Percentiles rank a stretch among this genome's conserved stretches.
Conservation (phyloP, 2,888 invertebrate genomes). For the Labia minor region DNA sequence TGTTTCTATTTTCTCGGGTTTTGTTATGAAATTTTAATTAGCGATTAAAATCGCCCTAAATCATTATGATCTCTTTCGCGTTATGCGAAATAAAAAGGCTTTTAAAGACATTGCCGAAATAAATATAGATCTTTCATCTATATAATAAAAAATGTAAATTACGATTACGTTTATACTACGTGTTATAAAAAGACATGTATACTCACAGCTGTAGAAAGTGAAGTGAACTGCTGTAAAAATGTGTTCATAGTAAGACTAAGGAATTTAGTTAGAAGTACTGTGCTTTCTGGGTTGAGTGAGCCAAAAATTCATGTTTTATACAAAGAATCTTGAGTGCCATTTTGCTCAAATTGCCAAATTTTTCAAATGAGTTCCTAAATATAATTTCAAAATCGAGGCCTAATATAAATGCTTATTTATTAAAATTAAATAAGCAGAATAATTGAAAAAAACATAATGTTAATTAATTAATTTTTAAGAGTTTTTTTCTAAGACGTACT, state of each 20-base stretch:
- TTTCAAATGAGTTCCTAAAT: not conserved
- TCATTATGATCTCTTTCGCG: not conserved
- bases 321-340: constrained; percentile 3
- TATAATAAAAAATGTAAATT: not conserved
- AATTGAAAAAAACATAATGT: too few relatives aligned
- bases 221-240: not conserved
- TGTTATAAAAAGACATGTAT: constrained; percentile 1
- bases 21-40: not conserved
- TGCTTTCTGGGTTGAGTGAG: constrained; percentile 1
- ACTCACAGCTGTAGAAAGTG: constrained; percentile 5
- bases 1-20: not conserved
- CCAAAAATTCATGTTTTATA: not conserved
- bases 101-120: not conserved
- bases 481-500: not conserved
- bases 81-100: constrained; percentile 6
- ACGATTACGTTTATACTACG: not conserved
- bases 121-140: constrained; percentile 7
- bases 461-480: too few relatives aligned
- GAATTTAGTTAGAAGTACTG: not conserved
- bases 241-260: not conserved
- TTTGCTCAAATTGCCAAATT: not conserved
- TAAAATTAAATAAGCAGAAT: too few relatives aligned
- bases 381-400: not conserved
- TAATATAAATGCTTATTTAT: not conserved
- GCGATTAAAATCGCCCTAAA: not conserved